Evolutionary conservation across 1,140 invertebrate species (phyloP).

Genomic region (Bombus huntii): DNA sequence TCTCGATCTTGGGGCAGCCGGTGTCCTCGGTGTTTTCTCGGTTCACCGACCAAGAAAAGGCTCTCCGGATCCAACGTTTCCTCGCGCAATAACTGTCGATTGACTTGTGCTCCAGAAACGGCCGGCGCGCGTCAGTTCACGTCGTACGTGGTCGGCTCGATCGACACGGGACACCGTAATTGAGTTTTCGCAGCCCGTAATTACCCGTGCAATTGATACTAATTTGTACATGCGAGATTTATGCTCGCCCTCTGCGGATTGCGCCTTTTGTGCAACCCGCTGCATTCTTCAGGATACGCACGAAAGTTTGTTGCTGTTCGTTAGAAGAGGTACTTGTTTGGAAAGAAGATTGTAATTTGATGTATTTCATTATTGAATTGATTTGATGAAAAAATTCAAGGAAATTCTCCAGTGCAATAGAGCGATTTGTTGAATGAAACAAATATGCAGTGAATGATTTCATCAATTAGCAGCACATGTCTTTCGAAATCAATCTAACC

Average conservation of each 20-base stretch:
- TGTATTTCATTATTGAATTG: too few relatives aligned
- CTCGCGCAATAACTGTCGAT: constrained; percentile 15
- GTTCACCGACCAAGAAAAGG: constrained; percentile 33
- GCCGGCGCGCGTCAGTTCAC: background rate
- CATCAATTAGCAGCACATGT: too few relatives aligned
- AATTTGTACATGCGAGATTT: constrained; percentile 38
- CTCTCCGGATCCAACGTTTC: constrained; percentile 12
- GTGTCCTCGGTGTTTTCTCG: constrained; percentile 37
- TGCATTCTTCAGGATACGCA: too few relatives aligned
- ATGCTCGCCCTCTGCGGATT: background rate
- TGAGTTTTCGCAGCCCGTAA: constrained; percentile 35
- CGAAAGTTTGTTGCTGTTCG: too few relatives aligned
- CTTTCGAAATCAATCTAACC: too few relatives aligned
- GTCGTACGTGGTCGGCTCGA: background rate
- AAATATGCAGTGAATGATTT: too few relatives aligned
- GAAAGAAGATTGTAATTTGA: too few relatives aligned
- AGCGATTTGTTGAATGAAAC: too few relatives aligned
- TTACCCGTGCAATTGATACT: constrained; percentile 39
- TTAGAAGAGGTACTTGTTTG: too few relatives aligned
- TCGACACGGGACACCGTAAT: constrained; percentile 37
- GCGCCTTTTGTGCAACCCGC: too few relatives aligned
- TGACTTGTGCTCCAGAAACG: constrained; percentile 34
- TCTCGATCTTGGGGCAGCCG: constrained; percentile 20
- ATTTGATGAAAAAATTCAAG: too few relatives aligned
- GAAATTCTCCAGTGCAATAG: too few relatives aligned